Evolutionary conservation across 2,888 invertebrate species (phyloP), one percentile per base, ranked within the genome.

Genomic region (Sialis fuliginosa): DNA sequence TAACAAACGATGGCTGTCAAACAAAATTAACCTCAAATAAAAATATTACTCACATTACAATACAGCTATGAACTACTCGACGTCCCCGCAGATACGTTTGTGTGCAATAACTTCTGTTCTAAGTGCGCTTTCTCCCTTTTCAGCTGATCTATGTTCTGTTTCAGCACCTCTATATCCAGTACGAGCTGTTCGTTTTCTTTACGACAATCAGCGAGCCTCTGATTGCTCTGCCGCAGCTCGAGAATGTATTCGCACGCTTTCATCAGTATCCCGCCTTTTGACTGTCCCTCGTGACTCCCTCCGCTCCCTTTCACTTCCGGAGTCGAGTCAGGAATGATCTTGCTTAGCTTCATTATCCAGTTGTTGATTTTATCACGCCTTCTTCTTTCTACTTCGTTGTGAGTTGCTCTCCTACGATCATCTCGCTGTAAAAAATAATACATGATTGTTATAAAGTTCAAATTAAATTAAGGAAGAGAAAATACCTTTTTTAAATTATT

Each of bases 281-380:
- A 93, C 74, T 87, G 75, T 47, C 66, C 68, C 50, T 74, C 73
- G 43, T 74, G 74, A 42, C 74, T 67, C 45, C 74, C 78, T 31
- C 78, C 72, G 5, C 80, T 79, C 52, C 81, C 79, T 52, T 71
- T 68, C 46, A 70, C 69, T 44, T 74, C 71, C 4, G 57, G 52
- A 47, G 53, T 53, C 45, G 52, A 57, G 50, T 81, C 81, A 1
- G 93, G 93, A 46, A 96, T 83, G 52, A 95, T 78, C 60, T 90
- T 87, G 2, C 91, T 88, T 48, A 96, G 67, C 63, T 89, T 90
- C 45, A 86, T 80, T 54, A 96, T 96, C 95, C 95, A 96, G 60
- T 82, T 89, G 64, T 96, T 96, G 52, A 96, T 96, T 72, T 95
- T 96, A 61, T 95, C 93, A 55, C 96, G 70, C 42, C 96, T 72